Evolutionary conservation across 2,797 vertebrate genomes (phyloP), one percentile per base, ranked within the genome.

Genomic region (Sebastes alutus): DNA sequence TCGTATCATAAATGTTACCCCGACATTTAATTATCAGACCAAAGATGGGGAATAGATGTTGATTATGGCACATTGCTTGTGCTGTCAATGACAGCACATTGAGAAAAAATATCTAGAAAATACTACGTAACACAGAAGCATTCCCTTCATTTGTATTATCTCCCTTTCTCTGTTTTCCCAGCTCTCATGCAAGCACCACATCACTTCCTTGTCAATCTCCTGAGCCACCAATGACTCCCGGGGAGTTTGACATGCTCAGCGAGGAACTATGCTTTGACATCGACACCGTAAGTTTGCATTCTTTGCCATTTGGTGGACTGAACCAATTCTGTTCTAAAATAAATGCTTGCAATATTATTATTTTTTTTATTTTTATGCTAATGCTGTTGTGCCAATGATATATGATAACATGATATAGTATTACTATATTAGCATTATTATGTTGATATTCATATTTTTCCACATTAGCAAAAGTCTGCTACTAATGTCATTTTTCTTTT

Each of bases 171-270:
- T 59, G 20, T 33, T 49, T 2, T 42, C 23, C 2, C 75, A 93
- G 90, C 69, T 93, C 85, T 84, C 97, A 96, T 63, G 88, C 95
- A 56, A 96, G 85, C 83, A 94, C 94, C 90, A 94, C 96, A 1
- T 83, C 96, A 3, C 95, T 94, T 23, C 89, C 95, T 2, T 96
- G 94, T 70, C 97, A 94, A 75, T 97, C 97, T 73, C 97, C 97
- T 7, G 97, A 99, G 77, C 97, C 97, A 1, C 98, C 97, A 2
- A 97, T 99, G 97, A 98, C 97, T 84, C 98, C 98, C 5, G 97
- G 97, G 0, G 97, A 98, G 85, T 99, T 98, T 18, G 95, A 97
- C 66, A 96, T 97, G 92, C 96, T 99, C 91, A 97, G 93, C 87
- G 96, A 98, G 90, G 95, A 97, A 11, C 95, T 99, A 75, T 97